Base-by-base conservation (phyloP, 1,140 invertebrate genomes). In the Oncopeltus fasciatus region DNA sequence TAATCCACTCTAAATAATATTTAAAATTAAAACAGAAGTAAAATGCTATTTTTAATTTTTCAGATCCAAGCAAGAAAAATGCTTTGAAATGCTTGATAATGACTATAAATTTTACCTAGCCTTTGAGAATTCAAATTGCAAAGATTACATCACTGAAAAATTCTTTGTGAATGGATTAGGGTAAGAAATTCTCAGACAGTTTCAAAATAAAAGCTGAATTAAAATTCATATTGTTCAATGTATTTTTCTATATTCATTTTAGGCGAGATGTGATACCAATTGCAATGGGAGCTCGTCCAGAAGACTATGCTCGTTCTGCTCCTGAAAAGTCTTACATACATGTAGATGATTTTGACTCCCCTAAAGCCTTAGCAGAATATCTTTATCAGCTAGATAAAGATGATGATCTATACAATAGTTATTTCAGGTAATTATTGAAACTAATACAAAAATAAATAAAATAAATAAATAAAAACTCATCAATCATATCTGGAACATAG, bases 41-140 rank as follows among this genome's bases (percentile, higher is more conserved):
- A n/a, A n/a, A n/a, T n/a, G 31, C 5, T 38, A 38, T 38, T 38
- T 38, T 38, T 8, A 8, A 8, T 38, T 5, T 38, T 38, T 38
- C 31, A 53, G 63, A 47, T 81, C 83, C 26, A 85, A 87, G 64
- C 76, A 81, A 1, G 83, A 87, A 66, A 84, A 87, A 69, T 97
- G 93, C 69, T 90, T 94, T 69, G 83, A 91, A 38, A 86, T 94
- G 80, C 80, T 98, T n/a, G 86, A 93, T 69, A 85, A 80, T 57
- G 88, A 95, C 58, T 98, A 98, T 76, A 98, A 98, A 73, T 98
- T 98, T 76, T 98, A 98, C 74, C 78, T 98, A 51, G 90, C 94
- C 0, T 98, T 98, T 71, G 92, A 96, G 75, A 98, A 98, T 74
- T 94, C 92, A 0, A 93, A 97, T 69, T 98, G 95, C 73, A 81